Percentiles rank a stretch among this genome's conserved stretches.
Conservation (phyloP, 2,797 vertebrate genomes). For the Melanogrammus aeglefinus region DNA sequence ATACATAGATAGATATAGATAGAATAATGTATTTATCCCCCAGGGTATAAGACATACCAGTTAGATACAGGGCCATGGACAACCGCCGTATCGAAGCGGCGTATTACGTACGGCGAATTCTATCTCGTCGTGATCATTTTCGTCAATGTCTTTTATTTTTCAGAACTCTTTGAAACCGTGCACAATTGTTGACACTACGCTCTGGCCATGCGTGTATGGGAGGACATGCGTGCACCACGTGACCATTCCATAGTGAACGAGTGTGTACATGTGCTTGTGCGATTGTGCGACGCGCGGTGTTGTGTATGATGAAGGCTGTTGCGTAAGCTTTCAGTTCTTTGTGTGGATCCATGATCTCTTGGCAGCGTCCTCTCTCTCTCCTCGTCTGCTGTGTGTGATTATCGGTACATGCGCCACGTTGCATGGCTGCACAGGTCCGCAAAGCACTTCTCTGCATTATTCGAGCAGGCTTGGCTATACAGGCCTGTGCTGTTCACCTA, state of each 20-base stretch:
- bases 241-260: not conserved
- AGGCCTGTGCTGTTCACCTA: not conserved
- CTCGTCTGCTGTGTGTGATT: constrained; percentile 6
- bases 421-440: not conserved
- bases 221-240: constrained; percentile 2
- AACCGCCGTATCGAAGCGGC: not conserved
- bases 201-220: constrained; percentile 1
- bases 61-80: not conserved
- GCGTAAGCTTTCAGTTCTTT: constrained; percentile 35
- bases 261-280: constrained; percentile 2
- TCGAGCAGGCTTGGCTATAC: too few species aligned
- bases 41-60: constrained; percentile 12
- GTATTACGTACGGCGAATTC: not conserved
- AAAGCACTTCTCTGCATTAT: not conserved
- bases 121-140: not conserved
- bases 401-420: not conserved
- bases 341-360: constrained; percentile 29
- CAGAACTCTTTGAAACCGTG: not conserved
- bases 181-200: not conserved
- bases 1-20: constrained; percentile 35
- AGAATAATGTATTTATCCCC: too few species aligned
- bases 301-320: constrained; percentile 27
- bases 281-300: constrained; percentile 1
- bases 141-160: not conserved
- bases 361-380: constrained; percentile 16